Base-by-base conservation (phyloP, 2,113 vertebrate species). In the Callospermophilus lateralis region DNA sequence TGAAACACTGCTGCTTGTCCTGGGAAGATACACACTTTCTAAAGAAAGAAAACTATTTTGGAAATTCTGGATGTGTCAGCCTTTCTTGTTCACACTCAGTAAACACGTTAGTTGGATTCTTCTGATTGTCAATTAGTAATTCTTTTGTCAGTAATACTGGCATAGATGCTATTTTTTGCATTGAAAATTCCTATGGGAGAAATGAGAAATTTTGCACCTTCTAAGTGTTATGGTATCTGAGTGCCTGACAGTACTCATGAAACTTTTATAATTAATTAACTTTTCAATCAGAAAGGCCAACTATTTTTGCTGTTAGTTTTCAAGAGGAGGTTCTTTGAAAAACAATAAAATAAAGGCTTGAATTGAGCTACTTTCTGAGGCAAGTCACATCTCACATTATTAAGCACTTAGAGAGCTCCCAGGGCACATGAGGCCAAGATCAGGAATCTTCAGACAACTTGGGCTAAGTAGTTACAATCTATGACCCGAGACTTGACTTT, bases 11-110 rank as follows among this genome's bases (percentile, higher is more conserved):
- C 65, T 65, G 13, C 83, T 88, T 65, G 53, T 95, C 30, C 81
- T 22, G 73, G 80, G 79, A 80, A 92, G 97, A 74, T 78, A 94
- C n/a, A 58, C 79, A 17, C 92, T 94, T 90, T 96, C 97, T 98
- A 98, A 98, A 98, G 97, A 97, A 98, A 97, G 97, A 97, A 97
- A 97, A 95, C 93, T 97, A 97, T 97, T 96, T 96, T 70, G 84
- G 77, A 97, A 96, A 92, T 96, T 92, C 76, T 97, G 48, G 30
- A 96, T 88, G 81, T 97, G 97, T 95, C 92, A 95, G 8, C 45
- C 67, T 96, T 90, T 83, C 97, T 96, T 97, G 96, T 97, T 98
- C 95, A 93, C 96, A 97, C 95, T 98, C 97, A 96, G 84, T 87
- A 93, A 97, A 95, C 98, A 97, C 97, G 48, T 97, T 94, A 95